Base-by-base conservation (phyloP, 2,888 invertebrate species). In the Hartigia nigra region DNA sequence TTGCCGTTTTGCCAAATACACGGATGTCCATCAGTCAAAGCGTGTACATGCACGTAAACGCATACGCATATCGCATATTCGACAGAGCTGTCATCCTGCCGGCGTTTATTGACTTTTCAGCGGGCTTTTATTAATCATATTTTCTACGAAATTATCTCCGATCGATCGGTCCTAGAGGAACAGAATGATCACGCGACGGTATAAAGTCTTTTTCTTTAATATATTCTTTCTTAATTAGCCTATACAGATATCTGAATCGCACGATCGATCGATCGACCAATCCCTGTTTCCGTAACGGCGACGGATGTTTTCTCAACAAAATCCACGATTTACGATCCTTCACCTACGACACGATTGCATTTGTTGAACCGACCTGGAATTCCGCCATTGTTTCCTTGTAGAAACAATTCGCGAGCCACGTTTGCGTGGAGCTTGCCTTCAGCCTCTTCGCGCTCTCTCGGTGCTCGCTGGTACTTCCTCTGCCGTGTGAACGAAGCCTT, bases 311-410 rank as follows among this genome's bases (percentile, higher is more conserved):
- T 55, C 55, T 55, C 55, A 55, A 55, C 55, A 55, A 55, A 55
- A 55, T 55, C 55, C 55, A 55, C 55, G 55, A 55, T 55, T 55
- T 55, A 55, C 55, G 55, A 55, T 55, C 55, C 55, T 55, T 55
- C 55, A 55, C 55, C 55, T 55, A 23, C 55, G 55, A 55, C 55
- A 55, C 23, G 55, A 55, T 55, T 55, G 55, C 55, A 55, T 55
- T 55, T 55, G 55, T 55, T 72, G 12, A 72, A 72, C 72, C 72
- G 72, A 72, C 72, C 72, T 72, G 72, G 90, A 90, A 90, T 90
- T 88, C 87, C 87, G 82, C 79, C 88, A 90, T 90, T 90, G 91
- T 90, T 72, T 72, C 84, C 87, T 75, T 80, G 69, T 39, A 82
- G 80, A 87, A 85, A 85, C 81, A 82, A 77, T 75, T 78, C 32